Evolutionary conservation across 2,113 vertebrate species (phyloP).

Genomic region (Sturnira hondurensis): DNA sequence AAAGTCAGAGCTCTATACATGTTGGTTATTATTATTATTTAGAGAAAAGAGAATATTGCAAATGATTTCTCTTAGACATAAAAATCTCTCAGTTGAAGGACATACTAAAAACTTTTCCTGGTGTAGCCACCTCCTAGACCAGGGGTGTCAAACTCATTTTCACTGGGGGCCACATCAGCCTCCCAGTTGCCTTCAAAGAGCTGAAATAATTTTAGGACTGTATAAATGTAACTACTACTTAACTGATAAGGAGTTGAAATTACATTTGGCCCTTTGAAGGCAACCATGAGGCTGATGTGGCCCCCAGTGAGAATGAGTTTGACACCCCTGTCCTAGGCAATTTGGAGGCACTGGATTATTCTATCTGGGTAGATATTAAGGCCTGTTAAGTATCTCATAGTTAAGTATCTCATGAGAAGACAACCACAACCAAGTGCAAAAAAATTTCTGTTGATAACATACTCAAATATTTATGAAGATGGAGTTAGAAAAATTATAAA

Average conservation of each 20-base stretch:
- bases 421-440: background rate
- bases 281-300: too few relatives aligned
- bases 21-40: background rate
- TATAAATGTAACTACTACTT: too few relatives aligned
- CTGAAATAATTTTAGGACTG: too few relatives aligned
- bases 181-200: too few relatives aligned
- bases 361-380: background rate
- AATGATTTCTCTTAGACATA: background rate
- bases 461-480: background rate
- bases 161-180: too few relatives aligned
- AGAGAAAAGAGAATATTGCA: background rate
- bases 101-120: background rate
- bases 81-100: background rate
- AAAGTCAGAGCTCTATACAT: background rate
- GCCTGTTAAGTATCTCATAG: background rate
- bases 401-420: constrained; percentile 22
- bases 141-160: too few relatives aligned
- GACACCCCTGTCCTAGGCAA: background rate
- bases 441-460: background rate
- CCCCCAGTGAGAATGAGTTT: too few relatives aligned
- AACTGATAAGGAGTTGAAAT: too few relatives aligned
- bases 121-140: background rate
- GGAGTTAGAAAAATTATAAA: background rate
- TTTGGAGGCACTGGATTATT: background rate
- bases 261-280: too few relatives aligned